These are phyloP conservation scores for Penaeus japonicus DNA, from an alignment of 1,140 invertebrate genomes.

Conservation along the genomic window DNA sequence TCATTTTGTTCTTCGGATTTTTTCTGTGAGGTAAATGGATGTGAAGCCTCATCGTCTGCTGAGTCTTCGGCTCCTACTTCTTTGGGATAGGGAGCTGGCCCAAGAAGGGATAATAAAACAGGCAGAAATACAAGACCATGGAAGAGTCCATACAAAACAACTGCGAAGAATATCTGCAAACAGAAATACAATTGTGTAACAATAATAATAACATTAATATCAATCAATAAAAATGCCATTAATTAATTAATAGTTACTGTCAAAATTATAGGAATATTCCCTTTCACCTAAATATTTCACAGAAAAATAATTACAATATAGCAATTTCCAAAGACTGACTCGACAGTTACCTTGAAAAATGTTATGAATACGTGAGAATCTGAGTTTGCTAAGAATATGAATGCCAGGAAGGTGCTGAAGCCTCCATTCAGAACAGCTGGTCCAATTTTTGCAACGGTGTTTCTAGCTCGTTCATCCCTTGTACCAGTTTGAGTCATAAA, in stretches of 20 bases:
- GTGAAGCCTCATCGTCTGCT: not conserved
- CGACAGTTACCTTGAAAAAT: constrained; percentile 77
- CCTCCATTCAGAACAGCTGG: constrained; percentile 82
- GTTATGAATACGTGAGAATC: constrained; percentile 80
- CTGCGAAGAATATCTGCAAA: constrained; percentile 76
- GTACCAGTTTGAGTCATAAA: constrained; percentile 73
- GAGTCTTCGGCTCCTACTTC: not conserved
- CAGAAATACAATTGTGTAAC: constrained; percentile 39
- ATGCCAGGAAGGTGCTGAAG: constrained; percentile 80
- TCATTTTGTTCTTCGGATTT: not conserved
- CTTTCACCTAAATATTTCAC: not conserved
- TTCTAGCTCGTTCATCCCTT: constrained; percentile 71
- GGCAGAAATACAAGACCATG: constrained; percentile 80
- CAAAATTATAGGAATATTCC: not conserved
- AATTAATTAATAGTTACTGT: not conserved
- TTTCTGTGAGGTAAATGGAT: not conserved
- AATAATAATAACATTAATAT: constrained; percentile 58
- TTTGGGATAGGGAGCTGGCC: constrained; percentile 68
- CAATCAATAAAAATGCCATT: not conserved
- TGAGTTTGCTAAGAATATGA: constrained; percentile 76
- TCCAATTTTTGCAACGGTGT: constrained; percentile 79
- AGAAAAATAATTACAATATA: constrained; percentile 43
- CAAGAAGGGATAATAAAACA: constrained; percentile 77
- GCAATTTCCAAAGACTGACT: not conserved
- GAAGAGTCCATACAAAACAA: constrained; percentile 78